A percentile compares a stretch with the other conserved stretches of the same genome.
Evolutionary conservation across 2,113 vertebrate genomes (phyloP).

Genomic region (Mormoops blainvillei): DNA sequence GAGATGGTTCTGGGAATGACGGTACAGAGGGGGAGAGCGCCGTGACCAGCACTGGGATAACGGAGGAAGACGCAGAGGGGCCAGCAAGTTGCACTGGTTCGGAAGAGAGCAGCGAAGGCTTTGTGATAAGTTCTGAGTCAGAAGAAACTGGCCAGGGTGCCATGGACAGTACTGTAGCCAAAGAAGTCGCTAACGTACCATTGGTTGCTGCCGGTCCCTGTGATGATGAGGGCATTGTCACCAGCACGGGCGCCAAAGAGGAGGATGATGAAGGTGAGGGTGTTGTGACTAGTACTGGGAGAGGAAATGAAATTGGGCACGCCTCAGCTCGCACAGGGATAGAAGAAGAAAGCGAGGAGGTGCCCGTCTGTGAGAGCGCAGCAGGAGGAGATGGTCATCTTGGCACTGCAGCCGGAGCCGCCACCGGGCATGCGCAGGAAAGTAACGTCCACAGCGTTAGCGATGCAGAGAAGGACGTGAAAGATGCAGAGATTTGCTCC

Average conservation of each 20-base stretch:
- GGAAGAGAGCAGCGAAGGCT: slow-evolving; percentile 75
- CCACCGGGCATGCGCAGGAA: slow-evolving; percentile 40
- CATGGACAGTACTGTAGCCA: slow-evolving; percentile 76
- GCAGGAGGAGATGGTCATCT: slow-evolving; percentile 66
- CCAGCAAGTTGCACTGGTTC: slow-evolving; percentile 76
- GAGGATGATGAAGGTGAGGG: slow-evolving; percentile 85
- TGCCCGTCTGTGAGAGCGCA: slow-evolving; percentile 60
- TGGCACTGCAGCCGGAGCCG: slow-evolving; percentile 45
- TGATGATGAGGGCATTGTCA: slow-evolving; percentile 84
- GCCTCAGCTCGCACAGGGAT: slow-evolving; percentile 70
- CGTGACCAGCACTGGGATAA: slow-evolving; percentile 85
- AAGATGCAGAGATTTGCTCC: slow-evolving; percentile 53
- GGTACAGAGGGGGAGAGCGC: slow-evolving; percentile 78
- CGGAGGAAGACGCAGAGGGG: slow-evolving; percentile 81
- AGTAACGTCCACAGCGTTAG: slow-evolving; percentile 67
- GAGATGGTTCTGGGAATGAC: slow-evolving; percentile 72
- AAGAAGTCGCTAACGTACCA: slow-evolving; percentile 45
- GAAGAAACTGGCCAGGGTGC: slow-evolving; percentile 75
- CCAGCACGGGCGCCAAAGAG: slow-evolving; percentile 85
- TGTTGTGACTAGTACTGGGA: slow-evolving; percentile 83
- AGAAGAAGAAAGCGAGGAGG: slow-evolving; percentile 69
- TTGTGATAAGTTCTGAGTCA: slow-evolving; percentile 71
- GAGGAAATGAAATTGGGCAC: slow-evolving; percentile 80
- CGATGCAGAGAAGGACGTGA: slow-evolving; percentile 15
- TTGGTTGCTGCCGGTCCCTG: slow-evolving; percentile 56